Percentiles rank a stretch among this genome's conserved stretches.
These are phyloP conservation scores for Hydraecia micacea DNA, from an alignment of 2,888 invertebrate species.

Conservation along the genomic window DNA sequence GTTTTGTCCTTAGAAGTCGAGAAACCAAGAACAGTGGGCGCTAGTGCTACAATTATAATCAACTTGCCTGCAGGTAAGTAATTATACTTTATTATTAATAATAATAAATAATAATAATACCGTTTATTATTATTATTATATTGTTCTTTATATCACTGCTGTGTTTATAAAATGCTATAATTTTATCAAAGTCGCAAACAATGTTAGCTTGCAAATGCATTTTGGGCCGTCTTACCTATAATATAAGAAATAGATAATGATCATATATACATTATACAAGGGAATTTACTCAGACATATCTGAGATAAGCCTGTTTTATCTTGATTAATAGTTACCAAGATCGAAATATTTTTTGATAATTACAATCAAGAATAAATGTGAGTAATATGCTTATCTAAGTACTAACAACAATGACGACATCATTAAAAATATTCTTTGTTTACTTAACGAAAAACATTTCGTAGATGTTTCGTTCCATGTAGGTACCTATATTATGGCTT, in stretches of 20 bases:
- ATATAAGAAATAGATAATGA: background rate
- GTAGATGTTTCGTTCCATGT: background rate
- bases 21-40: constrained; percentile 81
- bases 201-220: background rate
- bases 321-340: constrained; percentile 8
- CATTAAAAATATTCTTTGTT: constrained; percentile 11
- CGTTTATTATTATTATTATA: background rate
- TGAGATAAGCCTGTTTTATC: constrained; percentile 36
- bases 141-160: background rate
- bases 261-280: constrained; percentile 12
- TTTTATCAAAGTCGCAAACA: background rate
- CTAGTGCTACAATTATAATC: constrained; percentile 77
- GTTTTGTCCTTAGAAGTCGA: constrained; percentile 74
- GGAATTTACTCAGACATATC: constrained; percentile 35
- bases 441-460: background rate
- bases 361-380: constrained; percentile 2
- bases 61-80: constrained; percentile 78
- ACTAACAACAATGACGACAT: constrained; percentile 8
- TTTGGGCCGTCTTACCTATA: background rate
- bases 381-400: constrained; percentile 22
- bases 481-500: background rate
- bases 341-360: constrained; percentile 10
- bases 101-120: background rate
- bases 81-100: background rate
- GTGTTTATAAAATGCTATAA: background rate